phyloP scores from a whole-genome alignment of 2,888 invertebrate genomes.

The Unio pictorum region DNA sequence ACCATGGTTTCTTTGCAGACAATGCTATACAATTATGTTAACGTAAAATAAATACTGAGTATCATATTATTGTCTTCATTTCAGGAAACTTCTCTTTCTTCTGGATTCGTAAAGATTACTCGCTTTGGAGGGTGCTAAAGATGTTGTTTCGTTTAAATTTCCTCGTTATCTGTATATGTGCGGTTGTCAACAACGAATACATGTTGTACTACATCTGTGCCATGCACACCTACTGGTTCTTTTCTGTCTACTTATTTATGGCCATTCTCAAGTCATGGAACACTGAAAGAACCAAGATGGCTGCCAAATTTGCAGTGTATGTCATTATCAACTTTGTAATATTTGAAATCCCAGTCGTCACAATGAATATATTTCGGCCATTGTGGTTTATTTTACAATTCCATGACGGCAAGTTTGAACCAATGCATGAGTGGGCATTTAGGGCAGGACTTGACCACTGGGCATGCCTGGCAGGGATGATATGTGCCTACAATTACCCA shows the following conservation, averaged over 20 bases:
- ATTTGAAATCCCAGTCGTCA: conserved; percentile 50
- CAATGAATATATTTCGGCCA: conserved; percentile 44
- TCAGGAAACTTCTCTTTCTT: conserved; percentile 65
- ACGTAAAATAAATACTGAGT: too few species aligned
- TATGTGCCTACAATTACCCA: conserved; percentile 63
- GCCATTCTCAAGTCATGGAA: conserved; percentile 48
- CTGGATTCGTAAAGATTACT: conserved; percentile 57
- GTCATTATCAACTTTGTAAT: conserved; percentile 44
- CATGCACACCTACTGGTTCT: conserved; percentile 66
- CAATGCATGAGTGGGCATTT: conserved; percentile 59
- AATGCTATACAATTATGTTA: too few species aligned
- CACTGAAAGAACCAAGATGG: conserved; percentile 45
- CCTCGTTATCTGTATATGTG: conserved; percentile 50
- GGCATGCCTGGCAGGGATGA: conserved; percentile 59
- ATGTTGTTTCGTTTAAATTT: conserved; percentile 65
- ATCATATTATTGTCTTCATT: conserved; percentile 6
- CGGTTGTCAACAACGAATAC: conserved; percentile 54
- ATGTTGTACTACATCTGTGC: conserved; percentile 65
- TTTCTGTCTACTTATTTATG: conserved; percentile 58
- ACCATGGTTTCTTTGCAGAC: too few species aligned
- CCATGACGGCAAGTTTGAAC: conserved; percentile 29
- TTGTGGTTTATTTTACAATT: conserved; percentile 45
- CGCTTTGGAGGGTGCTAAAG: conserved; percentile 54
- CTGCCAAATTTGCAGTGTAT: conserved; percentile 50
- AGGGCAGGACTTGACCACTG: conserved; percentile 59